phyloP scores from a whole-genome alignment of 2,113 vertebrate genomes.

The Dasyornis broadbenti region DNA sequence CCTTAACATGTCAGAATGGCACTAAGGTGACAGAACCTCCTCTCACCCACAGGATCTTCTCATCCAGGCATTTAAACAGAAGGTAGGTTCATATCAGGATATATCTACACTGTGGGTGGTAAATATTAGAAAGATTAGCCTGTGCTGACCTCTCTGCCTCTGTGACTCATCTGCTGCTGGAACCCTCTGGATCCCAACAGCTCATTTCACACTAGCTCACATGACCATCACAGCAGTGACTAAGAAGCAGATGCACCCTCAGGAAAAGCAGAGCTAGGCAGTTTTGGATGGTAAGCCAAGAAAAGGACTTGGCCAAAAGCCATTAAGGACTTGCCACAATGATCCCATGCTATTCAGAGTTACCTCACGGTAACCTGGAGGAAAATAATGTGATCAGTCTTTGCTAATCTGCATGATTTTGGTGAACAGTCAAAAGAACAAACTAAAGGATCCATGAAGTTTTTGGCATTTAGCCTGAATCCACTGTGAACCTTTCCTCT shows the following conservation, averaged over 20 bases:
- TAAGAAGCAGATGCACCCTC: slow-evolving; percentile 8
- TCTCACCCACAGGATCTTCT: neutral
- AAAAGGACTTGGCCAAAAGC: neutral
- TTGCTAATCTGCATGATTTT: neutral
- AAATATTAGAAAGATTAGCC: neutral
- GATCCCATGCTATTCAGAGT: neutral
- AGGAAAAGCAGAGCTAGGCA: neutral
- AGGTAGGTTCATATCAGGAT: neutral
- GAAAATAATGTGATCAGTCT: neutral
- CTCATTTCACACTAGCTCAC: neutral
- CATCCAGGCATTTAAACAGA: neutral
- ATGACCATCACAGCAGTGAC: neutral
- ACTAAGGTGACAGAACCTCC: neutral
- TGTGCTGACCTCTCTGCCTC: neutral
- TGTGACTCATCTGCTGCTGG: slow-evolving; percentile 8
- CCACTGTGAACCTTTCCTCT: neutral
- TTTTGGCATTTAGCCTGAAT: neutral
- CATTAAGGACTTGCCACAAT: neutral
- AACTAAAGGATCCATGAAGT: neutral
- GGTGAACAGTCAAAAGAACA: neutral
- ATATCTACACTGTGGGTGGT: neutral
- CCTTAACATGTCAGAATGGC: neutral
- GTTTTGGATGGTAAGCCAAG: neutral
- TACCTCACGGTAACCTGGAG: neutral
- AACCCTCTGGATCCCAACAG: neutral